Percentiles rank a stretch among this genome's conserved stretches.
phyloP scores from a whole-genome alignment of 2,888 invertebrate genomes.

The Metacarcinus magister region DNA sequence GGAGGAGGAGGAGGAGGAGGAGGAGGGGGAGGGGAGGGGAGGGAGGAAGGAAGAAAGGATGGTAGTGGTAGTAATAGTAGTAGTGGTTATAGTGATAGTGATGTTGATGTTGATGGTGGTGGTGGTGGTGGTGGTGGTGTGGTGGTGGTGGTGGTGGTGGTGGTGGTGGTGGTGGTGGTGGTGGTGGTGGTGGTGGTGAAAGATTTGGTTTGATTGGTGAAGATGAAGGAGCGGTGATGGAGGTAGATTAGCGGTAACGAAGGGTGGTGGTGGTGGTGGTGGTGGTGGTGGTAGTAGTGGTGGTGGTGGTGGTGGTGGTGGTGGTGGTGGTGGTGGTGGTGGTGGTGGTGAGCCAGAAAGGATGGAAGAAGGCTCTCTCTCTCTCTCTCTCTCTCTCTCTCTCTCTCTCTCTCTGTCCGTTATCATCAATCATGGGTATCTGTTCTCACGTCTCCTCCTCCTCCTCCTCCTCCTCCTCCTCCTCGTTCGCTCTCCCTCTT shows the following conservation, averaged over 20 bases:
- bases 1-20: not conserved
- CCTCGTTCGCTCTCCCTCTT: not conserved
- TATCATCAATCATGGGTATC: not conserved
- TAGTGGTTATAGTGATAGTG: not conserved
- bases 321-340: conserved; percentile 29
- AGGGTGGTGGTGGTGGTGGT: conserved; percentile 34
- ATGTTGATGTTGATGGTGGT: not conserved
- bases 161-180: not conserved
- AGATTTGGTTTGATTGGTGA: conserved; percentile 33
- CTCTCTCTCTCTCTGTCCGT: not conserved
- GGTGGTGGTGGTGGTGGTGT: not conserved
- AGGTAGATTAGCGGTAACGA: conserved; percentile 31
- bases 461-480: not conserved
- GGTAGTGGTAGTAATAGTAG: not conserved
- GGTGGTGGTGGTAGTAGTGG: not conserved
- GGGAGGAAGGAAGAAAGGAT: not conserved
- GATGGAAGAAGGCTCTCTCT: not conserved
- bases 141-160: not conserved
- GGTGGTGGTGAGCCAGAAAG: not conserved
- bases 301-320: not conserved
- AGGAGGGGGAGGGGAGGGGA: not conserved
- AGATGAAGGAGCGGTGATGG: conserved; percentile 1
- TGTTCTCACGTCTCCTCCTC: not conserved
- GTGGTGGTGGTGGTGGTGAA: not conserved
- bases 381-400: not conserved